A percentile compares a stretch with the other conserved stretches of the same genome.
Conservation (phyloP, 2,888 invertebrate species). For the Nebria brevicollis region DNA sequence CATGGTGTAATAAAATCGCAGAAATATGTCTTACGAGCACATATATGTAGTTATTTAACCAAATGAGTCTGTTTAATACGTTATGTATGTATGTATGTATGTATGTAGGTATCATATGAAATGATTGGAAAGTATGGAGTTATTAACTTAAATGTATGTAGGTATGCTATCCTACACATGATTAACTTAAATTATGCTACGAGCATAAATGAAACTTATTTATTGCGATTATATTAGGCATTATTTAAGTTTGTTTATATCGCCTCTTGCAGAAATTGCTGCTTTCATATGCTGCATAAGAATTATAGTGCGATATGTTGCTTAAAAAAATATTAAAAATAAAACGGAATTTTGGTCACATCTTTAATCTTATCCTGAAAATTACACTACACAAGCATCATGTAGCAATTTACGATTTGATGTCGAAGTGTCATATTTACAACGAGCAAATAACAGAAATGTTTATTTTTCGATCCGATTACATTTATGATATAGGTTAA, state of each 20-base stretch:
- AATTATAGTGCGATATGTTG: too few species aligned
- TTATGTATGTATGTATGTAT: neutral
- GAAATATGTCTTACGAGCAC: constrained; percentile 2
- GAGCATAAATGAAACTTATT: neutral
- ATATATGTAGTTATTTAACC: neutral
- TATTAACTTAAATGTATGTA: neutral
- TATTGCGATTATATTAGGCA: neutral
- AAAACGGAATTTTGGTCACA: too few species aligned
- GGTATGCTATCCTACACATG: constrained; percentile 6
- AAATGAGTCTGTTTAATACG: neutral
- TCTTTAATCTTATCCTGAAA: too few species aligned
- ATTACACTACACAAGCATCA: too few species aligned
- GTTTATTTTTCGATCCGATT: neutral
- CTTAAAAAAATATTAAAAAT: too few species aligned
- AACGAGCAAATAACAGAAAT: neutral
- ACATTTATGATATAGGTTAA: neutral
- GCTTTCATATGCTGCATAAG: too few species aligned
- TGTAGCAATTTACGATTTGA: too few species aligned
- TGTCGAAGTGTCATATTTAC: neutral
- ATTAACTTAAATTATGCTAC: neutral
- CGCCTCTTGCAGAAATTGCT: neutral
- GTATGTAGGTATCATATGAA: neutral
- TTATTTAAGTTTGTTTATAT: neutral
- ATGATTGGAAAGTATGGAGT: constrained; percentile 19
- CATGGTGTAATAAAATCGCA: neutral